phyloP scores from a whole-genome alignment of 1,140 invertebrate species.

The Atta texana region DNA sequence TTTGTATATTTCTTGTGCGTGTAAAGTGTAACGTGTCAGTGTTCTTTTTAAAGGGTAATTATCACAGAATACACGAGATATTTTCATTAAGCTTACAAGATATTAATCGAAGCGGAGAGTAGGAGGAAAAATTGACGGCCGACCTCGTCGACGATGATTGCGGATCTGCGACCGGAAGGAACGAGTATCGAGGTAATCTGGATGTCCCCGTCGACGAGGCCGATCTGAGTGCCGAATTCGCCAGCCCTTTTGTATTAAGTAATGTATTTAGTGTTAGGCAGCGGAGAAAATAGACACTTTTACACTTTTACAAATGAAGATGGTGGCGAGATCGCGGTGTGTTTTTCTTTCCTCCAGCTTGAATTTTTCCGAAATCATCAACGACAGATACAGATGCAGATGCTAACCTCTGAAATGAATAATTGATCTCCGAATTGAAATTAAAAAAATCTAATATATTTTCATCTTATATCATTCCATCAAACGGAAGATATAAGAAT shows the following conservation, averaged over 20 bases:
- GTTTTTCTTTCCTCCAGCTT: constrained; percentile 38
- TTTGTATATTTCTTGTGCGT: constrained; percentile 42
- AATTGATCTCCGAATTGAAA: neutral
- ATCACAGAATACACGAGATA: constrained; percentile 86
- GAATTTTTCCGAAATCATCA: constrained; percentile 5
- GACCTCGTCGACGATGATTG: constrained; percentile 54
- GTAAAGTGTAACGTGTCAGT: constrained; percentile 60
- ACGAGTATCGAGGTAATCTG: constrained; percentile 3
- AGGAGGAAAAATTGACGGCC: constrained; percentile 81
- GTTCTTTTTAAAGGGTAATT: constrained; percentile 82
- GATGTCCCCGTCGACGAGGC: constrained; percentile 62
- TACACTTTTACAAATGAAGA: constrained; percentile 79
- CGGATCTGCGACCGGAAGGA: neutral
- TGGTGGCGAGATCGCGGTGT: constrained; percentile 76
- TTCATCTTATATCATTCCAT: neutral
- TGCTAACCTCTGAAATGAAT: neutral
- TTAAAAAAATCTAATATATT: neutral
- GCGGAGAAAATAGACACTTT: constrained; percentile 80
- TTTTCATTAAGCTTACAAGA: constrained; percentile 84
- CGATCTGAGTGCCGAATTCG: constrained; percentile 67
- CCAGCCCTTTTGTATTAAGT: constrained; percentile 69
- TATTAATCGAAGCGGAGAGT: constrained; percentile 83
- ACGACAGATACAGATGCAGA: constrained; percentile 21
- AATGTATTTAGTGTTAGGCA: constrained; percentile 76
- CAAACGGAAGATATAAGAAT: neutral